Evolutionary conservation across 2,888 invertebrate genomes (phyloP).

Genomic region (Nowickia ferox): DNA sequence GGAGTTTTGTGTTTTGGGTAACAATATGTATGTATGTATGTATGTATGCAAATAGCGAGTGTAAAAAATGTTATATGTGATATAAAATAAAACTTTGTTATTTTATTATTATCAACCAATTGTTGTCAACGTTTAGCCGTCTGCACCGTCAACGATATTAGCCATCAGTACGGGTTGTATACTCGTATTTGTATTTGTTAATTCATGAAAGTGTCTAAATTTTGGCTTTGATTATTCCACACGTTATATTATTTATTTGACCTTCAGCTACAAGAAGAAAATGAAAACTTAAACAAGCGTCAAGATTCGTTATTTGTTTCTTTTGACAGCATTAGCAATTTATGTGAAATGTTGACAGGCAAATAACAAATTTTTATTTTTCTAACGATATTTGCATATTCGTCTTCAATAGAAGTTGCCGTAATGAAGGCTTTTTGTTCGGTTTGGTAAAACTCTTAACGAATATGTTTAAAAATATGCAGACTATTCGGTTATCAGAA

Average conservation of each 20-base stretch:
- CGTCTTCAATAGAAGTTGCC: constrained; percentile 19
- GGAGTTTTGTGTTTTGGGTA: not conserved
- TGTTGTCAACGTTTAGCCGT: constrained; percentile 21
- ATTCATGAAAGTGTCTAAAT: constrained; percentile 5
- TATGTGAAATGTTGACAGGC: constrained; percentile 22
- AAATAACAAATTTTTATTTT: constrained; percentile 27
- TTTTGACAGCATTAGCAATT: constrained; percentile 37
- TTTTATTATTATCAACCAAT: not conserved
- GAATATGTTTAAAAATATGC: not conserved
- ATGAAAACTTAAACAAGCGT: constrained; percentile 43
- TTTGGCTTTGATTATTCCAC: constrained; percentile 25
- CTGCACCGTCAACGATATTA: not conserved
- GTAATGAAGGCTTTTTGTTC: not conserved
- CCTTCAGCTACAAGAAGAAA: constrained; percentile 37
- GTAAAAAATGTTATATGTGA: too few relatives aligned
- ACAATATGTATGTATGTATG: too few relatives aligned
- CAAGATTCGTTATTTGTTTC: constrained; percentile 17
- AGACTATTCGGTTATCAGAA: not conserved
- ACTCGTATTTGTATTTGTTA: not conserved
- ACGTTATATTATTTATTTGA: constrained; percentile 4
- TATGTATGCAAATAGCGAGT: too few relatives aligned
- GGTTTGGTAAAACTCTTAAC: not conserved
- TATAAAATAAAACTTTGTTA: too few relatives aligned
- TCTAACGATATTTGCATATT: constrained; percentile 10
- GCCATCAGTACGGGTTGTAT: too few relatives aligned